Conservation (phyloP, 2,113 vertebrate species). For the Labeo rohita region DNA sequence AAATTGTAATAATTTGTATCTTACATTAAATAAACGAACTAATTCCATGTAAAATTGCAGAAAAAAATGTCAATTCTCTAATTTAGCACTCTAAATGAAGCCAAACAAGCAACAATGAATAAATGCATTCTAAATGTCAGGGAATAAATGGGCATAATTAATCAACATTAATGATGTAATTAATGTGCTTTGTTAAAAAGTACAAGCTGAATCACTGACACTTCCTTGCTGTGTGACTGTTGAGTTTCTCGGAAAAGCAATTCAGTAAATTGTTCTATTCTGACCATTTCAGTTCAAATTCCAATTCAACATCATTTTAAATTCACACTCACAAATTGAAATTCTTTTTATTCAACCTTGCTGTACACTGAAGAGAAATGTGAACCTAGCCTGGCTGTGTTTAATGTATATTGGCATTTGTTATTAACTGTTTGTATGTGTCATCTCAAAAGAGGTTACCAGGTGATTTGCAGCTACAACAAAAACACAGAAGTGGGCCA, state of each 20-base stretch:
- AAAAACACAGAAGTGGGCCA: not conserved
- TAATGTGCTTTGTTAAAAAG: not conserved
- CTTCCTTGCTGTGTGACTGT: not conserved
- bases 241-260: not conserved
- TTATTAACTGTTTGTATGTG: not conserved
- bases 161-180: not conserved
- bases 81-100: not conserved
- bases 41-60: not conserved
- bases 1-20: not conserved
- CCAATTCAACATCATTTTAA: not conserved
- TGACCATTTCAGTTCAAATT: not conserved
- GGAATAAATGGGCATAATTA: not conserved
- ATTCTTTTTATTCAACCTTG: not conserved
- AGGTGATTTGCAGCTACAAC: not conserved
- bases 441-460: constrained; percentile 2
- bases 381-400: not conserved
- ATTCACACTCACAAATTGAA: not conserved
- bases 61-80: not conserved
- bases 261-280: not conserved
- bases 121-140: not conserved
- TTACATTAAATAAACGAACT: not conserved
- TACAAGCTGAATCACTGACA: not conserved
- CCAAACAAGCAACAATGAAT: not conserved
- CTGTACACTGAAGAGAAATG: not conserved
- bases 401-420: not conserved